Conservation (phyloP, 1,140 invertebrate species). For the Pantala flavescens region DNA sequence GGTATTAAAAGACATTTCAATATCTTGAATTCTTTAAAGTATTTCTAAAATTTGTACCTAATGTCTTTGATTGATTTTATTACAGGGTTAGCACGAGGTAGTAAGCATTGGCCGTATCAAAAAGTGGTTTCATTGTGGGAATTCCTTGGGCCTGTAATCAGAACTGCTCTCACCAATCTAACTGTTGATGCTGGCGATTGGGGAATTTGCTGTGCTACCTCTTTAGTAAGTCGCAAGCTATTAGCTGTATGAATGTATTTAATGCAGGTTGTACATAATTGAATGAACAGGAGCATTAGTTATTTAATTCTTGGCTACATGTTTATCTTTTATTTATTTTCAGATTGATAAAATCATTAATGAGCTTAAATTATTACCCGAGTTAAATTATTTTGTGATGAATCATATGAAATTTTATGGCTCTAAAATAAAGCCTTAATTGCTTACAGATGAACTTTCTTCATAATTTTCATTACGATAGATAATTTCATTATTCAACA, state of each 20-base stretch:
- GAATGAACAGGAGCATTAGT: too few relatives aligned
- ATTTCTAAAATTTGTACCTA: not conserved
- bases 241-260: not conserved
- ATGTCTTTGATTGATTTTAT: conserved; percentile 11
- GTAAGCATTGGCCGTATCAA: conserved; percentile 70
- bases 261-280: not conserved
- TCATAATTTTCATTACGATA: too few relatives aligned
- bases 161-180: conserved; percentile 47
- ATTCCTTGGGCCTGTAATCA: conserved; percentile 47
- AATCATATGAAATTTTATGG: too few relatives aligned
- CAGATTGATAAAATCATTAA: too few relatives aligned
- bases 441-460: too few relatives aligned
- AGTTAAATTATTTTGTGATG: too few relatives aligned
- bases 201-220: conserved; percentile 58
- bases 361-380: too few relatives aligned
- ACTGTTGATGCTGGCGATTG: conserved; percentile 62
- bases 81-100: conserved; percentile 57
- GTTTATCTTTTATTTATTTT: too few relatives aligned
- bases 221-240: conserved; percentile 36
- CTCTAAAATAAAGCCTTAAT: too few relatives aligned
- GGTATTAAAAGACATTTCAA: conserved; percentile 29
- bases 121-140: conserved; percentile 50
- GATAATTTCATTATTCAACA: too few relatives aligned
- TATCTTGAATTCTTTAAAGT: not conserved
- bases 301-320: too few relatives aligned